phyloP scores from a whole-genome alignment of 2,797 vertebrate species.

The Bovichtus diacanthus region DNA sequence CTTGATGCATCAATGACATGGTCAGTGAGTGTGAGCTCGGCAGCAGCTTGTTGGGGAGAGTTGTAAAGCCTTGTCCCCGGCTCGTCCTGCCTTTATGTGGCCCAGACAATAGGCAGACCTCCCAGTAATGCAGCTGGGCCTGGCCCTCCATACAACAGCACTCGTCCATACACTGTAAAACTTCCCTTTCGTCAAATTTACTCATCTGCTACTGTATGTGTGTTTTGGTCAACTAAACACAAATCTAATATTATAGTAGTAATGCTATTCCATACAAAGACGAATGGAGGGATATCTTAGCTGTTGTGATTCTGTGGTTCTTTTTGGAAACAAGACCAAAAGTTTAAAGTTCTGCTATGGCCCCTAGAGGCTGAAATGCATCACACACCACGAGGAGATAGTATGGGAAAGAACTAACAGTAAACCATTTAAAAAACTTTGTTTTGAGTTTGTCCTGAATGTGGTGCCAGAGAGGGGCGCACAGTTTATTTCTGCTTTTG shows the following conservation, averaged over 20 bases:
- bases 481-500: neutral
- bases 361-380: neutral
- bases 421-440: too few species aligned
- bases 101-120: slow-evolving; percentile 91
- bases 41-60: slow-evolving; percentile 84
- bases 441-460: too few species aligned
- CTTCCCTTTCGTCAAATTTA: slow-evolving; percentile 27
- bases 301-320: neutral
- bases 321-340: neutral
- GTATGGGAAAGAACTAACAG: neutral
- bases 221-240: neutral
- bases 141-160: slow-evolving; percentile 84
- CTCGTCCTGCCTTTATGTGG: slow-evolving; percentile 85
- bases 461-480: too few species aligned
- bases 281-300: neutral
- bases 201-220: slow-evolving; percentile 4
- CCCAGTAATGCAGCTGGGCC: slow-evolving; percentile 92
- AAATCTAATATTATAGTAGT: neutral
- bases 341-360: neutral
- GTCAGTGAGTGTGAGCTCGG: slow-evolving; percentile 77
- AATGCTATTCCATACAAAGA: neutral
- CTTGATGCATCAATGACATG: slow-evolving; percentile 83
- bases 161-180: slow-evolving; percentile 78
- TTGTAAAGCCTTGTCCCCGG: slow-evolving; percentile 86
- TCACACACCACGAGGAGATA: neutral